A percentile compares a stretch with the other conserved stretches of the same genome.
phyloP scores from a whole-genome alignment of 2,113 vertebrate species.

The Stigmatopora argus region DNA sequence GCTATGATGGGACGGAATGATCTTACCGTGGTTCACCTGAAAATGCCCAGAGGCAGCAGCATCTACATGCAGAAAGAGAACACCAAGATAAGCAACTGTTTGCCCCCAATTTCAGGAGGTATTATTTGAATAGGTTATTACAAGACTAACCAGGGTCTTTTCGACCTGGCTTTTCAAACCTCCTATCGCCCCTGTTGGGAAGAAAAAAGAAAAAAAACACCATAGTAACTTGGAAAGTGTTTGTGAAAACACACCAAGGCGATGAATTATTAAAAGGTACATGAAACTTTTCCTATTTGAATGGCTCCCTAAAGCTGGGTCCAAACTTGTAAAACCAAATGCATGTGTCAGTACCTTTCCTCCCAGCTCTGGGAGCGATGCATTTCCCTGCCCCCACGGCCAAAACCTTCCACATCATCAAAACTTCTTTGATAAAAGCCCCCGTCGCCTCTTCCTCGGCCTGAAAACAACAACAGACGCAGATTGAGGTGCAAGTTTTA shows the following conservation, averaged over 20 bases:
- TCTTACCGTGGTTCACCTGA: slow-evolving; percentile 74
- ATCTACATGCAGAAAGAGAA: slow-evolving; percentile 40
- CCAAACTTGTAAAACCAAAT: not conserved
- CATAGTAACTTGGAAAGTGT: not conserved
- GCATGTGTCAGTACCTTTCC: slow-evolving; percentile 80
- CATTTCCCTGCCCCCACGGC: slow-evolving; percentile 91
- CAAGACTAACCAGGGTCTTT: slow-evolving; percentile 92
- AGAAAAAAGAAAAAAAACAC: slow-evolving; percentile 1
- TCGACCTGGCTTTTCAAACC: slow-evolving; percentile 98
- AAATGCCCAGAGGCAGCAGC: slow-evolving; percentile 69
- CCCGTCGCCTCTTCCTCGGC: slow-evolving; percentile 93
- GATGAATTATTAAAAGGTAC: not conserved
- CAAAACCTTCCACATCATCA: slow-evolving; percentile 98
- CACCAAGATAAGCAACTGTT: slow-evolving; percentile 24
- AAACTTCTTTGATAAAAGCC: slow-evolving; percentile 99
- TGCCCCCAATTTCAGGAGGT: not conserved
- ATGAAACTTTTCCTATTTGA: not conserved
- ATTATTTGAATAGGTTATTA: slow-evolving; percentile 18
- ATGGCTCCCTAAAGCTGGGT: too few relatives aligned
- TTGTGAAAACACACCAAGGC: not conserved
- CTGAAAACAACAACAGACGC: slow-evolving; percentile 58
- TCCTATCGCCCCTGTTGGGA: slow-evolving; percentile 85
- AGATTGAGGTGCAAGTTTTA: not conserved
- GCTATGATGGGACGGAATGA: not conserved
- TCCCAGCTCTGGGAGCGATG: slow-evolving; percentile 99